Evolutionary conservation across 2,888 invertebrate species (phyloP), one percentile per base, ranked within the genome.

Genomic region (Micropterix aruncella): DNA sequence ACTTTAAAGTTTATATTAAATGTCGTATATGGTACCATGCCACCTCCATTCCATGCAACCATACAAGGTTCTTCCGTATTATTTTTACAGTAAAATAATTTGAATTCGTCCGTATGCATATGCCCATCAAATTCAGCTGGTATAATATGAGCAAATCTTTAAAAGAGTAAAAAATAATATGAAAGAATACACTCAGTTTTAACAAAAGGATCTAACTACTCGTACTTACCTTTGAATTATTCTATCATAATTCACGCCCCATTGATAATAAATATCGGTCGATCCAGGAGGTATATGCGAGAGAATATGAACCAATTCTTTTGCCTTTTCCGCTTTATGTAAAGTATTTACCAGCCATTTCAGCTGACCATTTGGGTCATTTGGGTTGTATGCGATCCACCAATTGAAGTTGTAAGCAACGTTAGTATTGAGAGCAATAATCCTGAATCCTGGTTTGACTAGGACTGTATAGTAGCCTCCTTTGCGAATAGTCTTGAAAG

Each of bases 261-360:
- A 94, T 0, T 79, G 74, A 19, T 69, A 61, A 43, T 80, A 73
- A 45, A 89, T 81, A 49, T 80, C 79, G 12, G 62, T 56, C 2
- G 72, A 71, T 3, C 88, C 88, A 0, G 86, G 77, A 0, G 91
- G 90, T 41, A 93, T 78, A 55, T 95, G 94, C 0, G 80, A 76
- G 40, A 94, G 66, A 37, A 92, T 81, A 55, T 92, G 89, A 0
- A 93, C 90, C 55, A 77, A 73, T 58, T 91, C 88, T 1, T 75
- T 73, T 1, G 74, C 74, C 36, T 63, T 57, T 60, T 94, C 94
- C 0, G 93, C 85, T 47, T 75, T 63, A 41, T 75, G 64, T 2
- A 95, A 64, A 43, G 83, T 80, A 5, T 77, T 62, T 1, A 83
- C 76, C 19, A 95, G 61, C 93, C 93, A 95, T 44, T 80, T 74